A percentile compares a stretch with the other conserved stretches of the same genome.
These are phyloP conservation scores for Thera obeliscata DNA, from an alignment of 2,888 invertebrate genomes.

Conservation along the genomic window DNA sequence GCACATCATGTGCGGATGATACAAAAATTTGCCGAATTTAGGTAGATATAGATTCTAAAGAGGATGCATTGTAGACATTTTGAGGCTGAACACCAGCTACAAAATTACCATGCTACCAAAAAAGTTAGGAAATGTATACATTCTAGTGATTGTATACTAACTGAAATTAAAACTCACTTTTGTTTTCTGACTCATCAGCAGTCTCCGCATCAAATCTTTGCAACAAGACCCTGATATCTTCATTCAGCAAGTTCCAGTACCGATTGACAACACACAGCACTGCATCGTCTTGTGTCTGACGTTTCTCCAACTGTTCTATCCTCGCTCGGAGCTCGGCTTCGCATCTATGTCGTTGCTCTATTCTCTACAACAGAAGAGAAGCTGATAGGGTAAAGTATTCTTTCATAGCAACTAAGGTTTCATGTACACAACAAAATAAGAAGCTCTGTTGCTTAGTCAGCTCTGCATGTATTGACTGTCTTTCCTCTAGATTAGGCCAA, in stretches of 20 bases:
- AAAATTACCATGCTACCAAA: too few relatives aligned
- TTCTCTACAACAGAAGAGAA: constrained; percentile 81
- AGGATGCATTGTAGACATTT: too few relatives aligned
- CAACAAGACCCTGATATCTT: constrained; percentile 96
- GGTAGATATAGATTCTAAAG: too few relatives aligned
- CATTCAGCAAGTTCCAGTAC: constrained; percentile 98
- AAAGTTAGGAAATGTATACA: too few relatives aligned
- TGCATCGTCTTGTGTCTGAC: constrained; percentile 98
- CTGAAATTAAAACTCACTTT: constrained; percentile 85
- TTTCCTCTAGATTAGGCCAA: too few relatives aligned
- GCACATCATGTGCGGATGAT: too few relatives aligned
- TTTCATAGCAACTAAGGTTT: background rate
- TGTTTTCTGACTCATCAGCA: constrained; percentile 97
- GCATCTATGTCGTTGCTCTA: constrained; percentile 95
- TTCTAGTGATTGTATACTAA: background rate
- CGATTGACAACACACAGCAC: constrained; percentile 98
- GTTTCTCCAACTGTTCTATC: constrained; percentile 96
- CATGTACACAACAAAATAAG: background rate
- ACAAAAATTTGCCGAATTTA: too few relatives aligned
- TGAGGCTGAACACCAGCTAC: too few relatives aligned
- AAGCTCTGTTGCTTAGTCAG: background rate
- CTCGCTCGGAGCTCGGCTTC: constrained; percentile 95
- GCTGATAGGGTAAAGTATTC: background rate
- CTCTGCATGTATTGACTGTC: too few relatives aligned
- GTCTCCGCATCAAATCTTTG: constrained; percentile 99